Evolutionary conservation across 2,888 invertebrate species (phyloP).

Genomic region (Petrolisthes manimaculis): DNA sequence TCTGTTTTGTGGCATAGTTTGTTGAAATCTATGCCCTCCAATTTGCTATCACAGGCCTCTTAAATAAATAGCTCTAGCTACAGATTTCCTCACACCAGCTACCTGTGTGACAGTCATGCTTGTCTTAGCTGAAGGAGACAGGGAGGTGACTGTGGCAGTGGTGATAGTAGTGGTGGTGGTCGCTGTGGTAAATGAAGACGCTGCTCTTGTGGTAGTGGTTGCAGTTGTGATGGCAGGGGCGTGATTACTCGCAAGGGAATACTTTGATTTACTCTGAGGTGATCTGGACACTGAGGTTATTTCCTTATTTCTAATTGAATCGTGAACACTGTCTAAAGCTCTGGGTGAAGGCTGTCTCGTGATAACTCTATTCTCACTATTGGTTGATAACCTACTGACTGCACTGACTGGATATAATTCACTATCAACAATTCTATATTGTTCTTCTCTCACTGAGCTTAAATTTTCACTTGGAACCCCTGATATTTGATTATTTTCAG

Average conservation of each 20-base stretch:
- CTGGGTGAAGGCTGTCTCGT: slow-evolving; percentile 27
- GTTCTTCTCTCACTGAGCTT: not conserved
- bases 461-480: slow-evolving; percentile 20
- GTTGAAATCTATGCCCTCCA: no score
- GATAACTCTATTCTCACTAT: slow-evolving; percentile 17
- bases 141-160: slow-evolving; percentile 39
- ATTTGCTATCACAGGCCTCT: no score
- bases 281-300: slow-evolving; percentile 30
- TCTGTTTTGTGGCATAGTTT: no score
- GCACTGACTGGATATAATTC: slow-evolving; percentile 37
- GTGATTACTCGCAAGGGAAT: slow-evolving; percentile 46
- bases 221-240: slow-evolving; percentile 42
- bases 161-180: slow-evolving; percentile 34
- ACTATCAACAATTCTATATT: slow-evolving; percentile 37
- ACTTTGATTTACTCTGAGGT: not conserved
- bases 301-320: slow-evolving; percentile 34
- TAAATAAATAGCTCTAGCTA: not conserved
- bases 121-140: slow-evolving; percentile 46
- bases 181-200: slow-evolving; percentile 22
- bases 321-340: slow-evolving; percentile 23
- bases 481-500: slow-evolving; percentile 34
- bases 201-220: slow-evolving; percentile 39
- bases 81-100: slow-evolving; percentile 1
- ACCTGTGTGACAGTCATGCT: slow-evolving; percentile 56
- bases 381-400: slow-evolving; percentile 27